Evolutionary conservation across 1,140 invertebrate genomes (phyloP), one percentile per base, ranked within the genome.

Genomic region (Whitmania pigra): DNA sequence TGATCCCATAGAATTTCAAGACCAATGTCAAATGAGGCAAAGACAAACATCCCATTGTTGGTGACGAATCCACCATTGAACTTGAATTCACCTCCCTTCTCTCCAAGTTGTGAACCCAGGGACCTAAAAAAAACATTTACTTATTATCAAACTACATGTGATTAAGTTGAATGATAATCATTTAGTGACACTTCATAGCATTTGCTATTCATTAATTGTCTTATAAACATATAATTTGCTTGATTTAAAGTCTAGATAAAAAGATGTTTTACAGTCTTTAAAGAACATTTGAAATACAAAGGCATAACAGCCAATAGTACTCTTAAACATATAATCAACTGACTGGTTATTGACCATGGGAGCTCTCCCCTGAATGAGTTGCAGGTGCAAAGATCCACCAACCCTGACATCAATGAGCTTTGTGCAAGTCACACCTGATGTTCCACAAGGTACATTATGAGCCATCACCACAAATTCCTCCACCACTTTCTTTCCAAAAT

Each of bases 371-470:
- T 71, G 53, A 18, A 71, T 29, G 53, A 71, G 71, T 17, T 71
- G 25, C 6, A 71, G 53, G 18, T 36, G 53, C 29, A 31, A 25
- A 9, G 22, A 29, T 22, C 69, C 43, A 27, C n/a, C 22, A 25
- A 70, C 53, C 40, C 22, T 29, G n/a, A 73, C 40, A 22, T 71
- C 54, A 53, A 73, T 36, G 18, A 72, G 74, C 72, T 73, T 75
- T 6, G 74, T 75, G 55, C 74, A 75, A 13, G 71, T 73, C 57
- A 73, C 72, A 9, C 74, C 74, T 6, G 49, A 67, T 40, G 72
- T 20, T 22, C 74, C 74, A 72, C 74, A 75, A 13, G 72, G 69
- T 20, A 75, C 66, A 68, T 75, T 75, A 31, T 75, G 55, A 18
- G 63, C 55, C 17, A 60, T 67, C 18, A 73, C 55, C 17, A 20